phyloP scores from a whole-genome alignment of 2,888 invertebrate genomes.

The Anarsia innoxiella region DNA sequence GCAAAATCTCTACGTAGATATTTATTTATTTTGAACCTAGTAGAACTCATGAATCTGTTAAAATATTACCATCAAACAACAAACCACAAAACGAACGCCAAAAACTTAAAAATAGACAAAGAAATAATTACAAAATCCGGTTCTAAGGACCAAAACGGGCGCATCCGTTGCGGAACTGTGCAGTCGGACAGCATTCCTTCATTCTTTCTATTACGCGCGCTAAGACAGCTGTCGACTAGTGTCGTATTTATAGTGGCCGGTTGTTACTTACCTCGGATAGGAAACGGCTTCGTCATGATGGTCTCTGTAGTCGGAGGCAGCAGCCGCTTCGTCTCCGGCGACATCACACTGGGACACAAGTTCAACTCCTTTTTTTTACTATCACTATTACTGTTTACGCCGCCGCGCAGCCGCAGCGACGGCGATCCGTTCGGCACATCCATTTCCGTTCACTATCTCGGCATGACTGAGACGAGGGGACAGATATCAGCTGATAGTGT shows the following conservation, averaged over 20 bases:
- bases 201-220: constrained; percentile 22
- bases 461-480: constrained; percentile 49
- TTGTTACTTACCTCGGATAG: constrained; percentile 81
- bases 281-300: constrained; percentile 92
- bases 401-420: constrained; percentile 68
- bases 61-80: too few species aligned
- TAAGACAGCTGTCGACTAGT: constrained; percentile 33
- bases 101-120: background rate
- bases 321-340: constrained; percentile 78
- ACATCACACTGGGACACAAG: constrained; percentile 82
- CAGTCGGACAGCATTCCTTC: constrained; percentile 10
- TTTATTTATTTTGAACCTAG: background rate
- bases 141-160: constrained; percentile 15
- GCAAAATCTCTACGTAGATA: background rate
- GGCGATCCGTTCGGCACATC: constrained; percentile 58
- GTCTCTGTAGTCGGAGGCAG: constrained; percentile 88
- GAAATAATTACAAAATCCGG: constrained; percentile 8
- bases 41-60: too few species aligned
- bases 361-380: constrained; percentile 71
- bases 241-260: constrained; percentile 44
- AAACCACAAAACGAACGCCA: background rate
- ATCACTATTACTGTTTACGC: constrained; percentile 47
- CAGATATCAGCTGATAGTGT: constrained; percentile 40
- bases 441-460: constrained; percentile 52
- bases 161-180: constrained; percentile 9